A percentile compares a stretch with the other conserved stretches of the same genome.
phyloP scores from a whole-genome alignment of 2,797 vertebrate species.

The Onychomys leucogaster region DNA sequence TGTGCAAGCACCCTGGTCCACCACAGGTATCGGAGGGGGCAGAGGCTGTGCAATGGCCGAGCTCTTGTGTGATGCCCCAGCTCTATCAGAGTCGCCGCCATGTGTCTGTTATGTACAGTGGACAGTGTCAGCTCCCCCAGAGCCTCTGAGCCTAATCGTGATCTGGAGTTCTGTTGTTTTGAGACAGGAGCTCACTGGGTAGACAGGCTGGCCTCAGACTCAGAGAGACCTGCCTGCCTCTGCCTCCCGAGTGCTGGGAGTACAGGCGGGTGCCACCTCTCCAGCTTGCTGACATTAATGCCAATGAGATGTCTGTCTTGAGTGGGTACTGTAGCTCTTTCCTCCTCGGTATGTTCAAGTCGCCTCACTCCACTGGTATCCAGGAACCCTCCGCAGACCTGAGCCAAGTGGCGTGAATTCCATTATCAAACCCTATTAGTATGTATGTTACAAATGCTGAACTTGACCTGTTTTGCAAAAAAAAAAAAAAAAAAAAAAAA shows the following conservation, averaged over 20 bases:
- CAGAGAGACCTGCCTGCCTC: background rate
- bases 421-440: background rate
- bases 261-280: background rate
- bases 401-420: background rate
- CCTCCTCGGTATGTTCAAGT: background rate
- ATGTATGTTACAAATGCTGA: background rate
- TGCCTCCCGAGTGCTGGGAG: background rate
- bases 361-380: background rate
- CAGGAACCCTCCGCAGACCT: background rate
- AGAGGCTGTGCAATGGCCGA: background rate
- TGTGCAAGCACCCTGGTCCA: slow-evolving; percentile 89
- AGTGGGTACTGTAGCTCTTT: background rate
- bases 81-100: background rate
- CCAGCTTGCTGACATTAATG: background rate
- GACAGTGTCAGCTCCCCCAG: background rate
- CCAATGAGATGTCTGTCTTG: background rate
- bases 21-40: slow-evolving; percentile 85
- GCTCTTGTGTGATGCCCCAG: background rate
- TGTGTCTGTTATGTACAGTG: no score
- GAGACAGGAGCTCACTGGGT: background rate
- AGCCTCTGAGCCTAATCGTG: background rate
- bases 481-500: no score
- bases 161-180: background rate
- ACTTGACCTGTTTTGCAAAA: background rate
- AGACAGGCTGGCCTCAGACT: background rate